Conservation (phyloP, 2,888 invertebrate genomes). For the Agrochola litura region DNA sequence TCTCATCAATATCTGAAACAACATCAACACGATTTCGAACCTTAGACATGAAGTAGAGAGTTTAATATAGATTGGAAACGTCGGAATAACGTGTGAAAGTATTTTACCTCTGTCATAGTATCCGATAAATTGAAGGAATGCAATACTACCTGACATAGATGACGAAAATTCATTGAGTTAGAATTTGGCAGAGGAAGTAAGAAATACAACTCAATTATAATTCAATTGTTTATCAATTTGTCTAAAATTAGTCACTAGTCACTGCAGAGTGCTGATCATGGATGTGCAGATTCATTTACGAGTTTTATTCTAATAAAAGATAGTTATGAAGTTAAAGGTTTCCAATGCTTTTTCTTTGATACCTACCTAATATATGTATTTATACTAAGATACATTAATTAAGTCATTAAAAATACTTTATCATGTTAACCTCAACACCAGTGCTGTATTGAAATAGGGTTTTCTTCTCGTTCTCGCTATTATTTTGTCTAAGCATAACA, state of each 20-base stretch:
- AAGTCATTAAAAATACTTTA: background rate
- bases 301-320: background rate
- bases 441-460: background rate
- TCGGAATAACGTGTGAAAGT: conserved; percentile 38
- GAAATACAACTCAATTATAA: background rate
- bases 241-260: background rate
- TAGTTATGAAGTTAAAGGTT: background rate
- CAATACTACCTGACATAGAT: conserved; percentile 26
- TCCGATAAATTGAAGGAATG: conserved; percentile 28
- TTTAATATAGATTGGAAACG: conserved; percentile 20
- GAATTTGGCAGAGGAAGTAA: background rate
- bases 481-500: background rate
- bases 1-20: conserved; percentile 50
- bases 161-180: background rate
- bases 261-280: background rate
- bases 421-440: background rate
- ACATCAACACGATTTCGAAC: conserved; percentile 37
- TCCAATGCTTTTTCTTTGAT: background rate
- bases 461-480: background rate
- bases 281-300: background rate
- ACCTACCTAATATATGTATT: background rate
- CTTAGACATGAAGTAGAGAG: conserved; percentile 26
- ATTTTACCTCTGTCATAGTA: conserved; percentile 18
- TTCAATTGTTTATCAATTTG: background rate
- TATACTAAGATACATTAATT: background rate